phyloP scores from a whole-genome alignment of 2,113 vertebrate species.

The Nyctereutes procyonoides region DNA sequence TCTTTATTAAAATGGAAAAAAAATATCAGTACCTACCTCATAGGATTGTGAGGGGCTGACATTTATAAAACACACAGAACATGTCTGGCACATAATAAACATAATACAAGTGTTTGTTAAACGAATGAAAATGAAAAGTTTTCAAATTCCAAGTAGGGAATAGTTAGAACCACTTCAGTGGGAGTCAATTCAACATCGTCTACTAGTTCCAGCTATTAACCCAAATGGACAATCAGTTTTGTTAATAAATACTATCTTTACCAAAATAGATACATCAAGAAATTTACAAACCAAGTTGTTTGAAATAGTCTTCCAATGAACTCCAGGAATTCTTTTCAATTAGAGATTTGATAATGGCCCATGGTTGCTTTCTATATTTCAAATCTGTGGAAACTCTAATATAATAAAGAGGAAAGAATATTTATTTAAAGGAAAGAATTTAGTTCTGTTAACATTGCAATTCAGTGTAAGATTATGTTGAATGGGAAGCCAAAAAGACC shows the following conservation, averaged over 20 bases:
- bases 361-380: conserved; percentile 97
- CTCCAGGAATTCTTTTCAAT: conserved; percentile 99
- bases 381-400: conserved; percentile 94
- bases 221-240: not conserved
- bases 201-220: not conserved
- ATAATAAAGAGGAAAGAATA: conserved; percentile 55
- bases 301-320: conserved; percentile 94
- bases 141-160: not conserved
- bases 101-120: not conserved
- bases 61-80: not conserved
- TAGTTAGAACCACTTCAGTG: not conserved
- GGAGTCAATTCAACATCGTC: not conserved
- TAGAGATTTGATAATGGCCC: conserved; percentile 95
- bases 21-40: not conserved
- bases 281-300: conserved; percentile 92
- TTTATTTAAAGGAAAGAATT: conserved; percentile 50
- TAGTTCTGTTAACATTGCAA: conserved; percentile 26
- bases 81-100: not conserved
- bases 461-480: conserved; percentile 15
- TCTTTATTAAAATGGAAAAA: not conserved
- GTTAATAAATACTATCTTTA: conserved; percentile 38
- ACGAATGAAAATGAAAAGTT: not conserved
- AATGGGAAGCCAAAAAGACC: conserved; percentile 13
- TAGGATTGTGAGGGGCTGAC: not conserved
- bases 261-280: conserved; percentile 46